Conservation (phyloP, 2,797 vertebrate species). For the Telmatherina bonti region DNA sequence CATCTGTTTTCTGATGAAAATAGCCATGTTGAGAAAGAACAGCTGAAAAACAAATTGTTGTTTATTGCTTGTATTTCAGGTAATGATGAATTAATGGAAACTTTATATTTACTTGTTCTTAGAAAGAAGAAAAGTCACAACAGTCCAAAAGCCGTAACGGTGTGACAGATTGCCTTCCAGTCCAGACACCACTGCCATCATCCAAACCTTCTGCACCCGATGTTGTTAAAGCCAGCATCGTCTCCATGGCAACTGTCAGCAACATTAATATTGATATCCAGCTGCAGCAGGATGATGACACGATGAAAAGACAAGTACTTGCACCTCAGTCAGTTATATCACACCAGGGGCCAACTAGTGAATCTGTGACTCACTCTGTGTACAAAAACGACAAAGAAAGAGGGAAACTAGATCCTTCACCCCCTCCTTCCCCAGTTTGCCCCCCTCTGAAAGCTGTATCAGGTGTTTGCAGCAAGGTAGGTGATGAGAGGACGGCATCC, state of each 20-base stretch:
- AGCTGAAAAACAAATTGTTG: not conserved
- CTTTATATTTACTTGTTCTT: slow-evolving; percentile 24
- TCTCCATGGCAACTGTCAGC: slow-evolving; percentile 88
- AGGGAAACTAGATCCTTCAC: slow-evolving; percentile 63
- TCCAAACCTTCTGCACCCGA: slow-evolving; percentile 63
- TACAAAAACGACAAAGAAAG: slow-evolving; percentile 54
- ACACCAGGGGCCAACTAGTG: slow-evolving; percentile 29
- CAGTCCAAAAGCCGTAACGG: slow-evolving; percentile 71
- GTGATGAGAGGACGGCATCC: slow-evolving; percentile 55
- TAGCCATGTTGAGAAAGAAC: not conserved
- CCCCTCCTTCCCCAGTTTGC: slow-evolving; percentile 35
- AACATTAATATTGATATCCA: slow-evolving; percentile 87
- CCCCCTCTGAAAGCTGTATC: slow-evolving; percentile 53
- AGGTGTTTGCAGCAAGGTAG: slow-evolving; percentile 50
- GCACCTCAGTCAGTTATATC: slow-evolving; percentile 48
- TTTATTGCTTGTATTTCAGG: not conserved
- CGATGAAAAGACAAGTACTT: slow-evolving; percentile 49
- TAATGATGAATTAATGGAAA: not conserved
- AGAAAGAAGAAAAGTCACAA: slow-evolving; percentile 82
- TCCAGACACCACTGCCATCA: slow-evolving; percentile 33
- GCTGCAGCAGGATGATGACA: slow-evolving; percentile 61
- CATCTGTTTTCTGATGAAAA: not conserved
- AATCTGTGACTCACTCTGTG: slow-evolving; percentile 35
- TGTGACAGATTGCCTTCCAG: slow-evolving; percentile 51
- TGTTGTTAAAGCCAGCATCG: slow-evolving; percentile 64